These are phyloP conservation scores for Heliconius congener DNA, from an alignment of 1,140 invertebrate genomes.

Conservation along the genomic window DNA sequence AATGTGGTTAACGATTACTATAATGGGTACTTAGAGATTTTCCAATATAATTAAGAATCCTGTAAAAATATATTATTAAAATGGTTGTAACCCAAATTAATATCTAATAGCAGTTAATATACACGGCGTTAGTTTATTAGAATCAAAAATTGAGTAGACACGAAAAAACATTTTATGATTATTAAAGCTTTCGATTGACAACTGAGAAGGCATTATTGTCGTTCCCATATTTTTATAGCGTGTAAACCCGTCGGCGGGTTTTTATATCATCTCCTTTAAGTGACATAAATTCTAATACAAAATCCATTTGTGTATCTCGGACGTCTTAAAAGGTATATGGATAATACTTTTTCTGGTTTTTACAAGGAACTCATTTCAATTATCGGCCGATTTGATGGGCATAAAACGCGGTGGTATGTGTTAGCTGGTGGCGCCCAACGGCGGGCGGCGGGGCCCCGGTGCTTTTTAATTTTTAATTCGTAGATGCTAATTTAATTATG, in stretches of 20 bases:
- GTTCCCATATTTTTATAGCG: constrained; percentile 80
- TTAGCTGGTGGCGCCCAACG: constrained; percentile 65
- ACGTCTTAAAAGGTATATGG: constrained; percentile 79
- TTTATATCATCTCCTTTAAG: constrained; percentile 79
- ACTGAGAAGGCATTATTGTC: constrained; percentile 74
- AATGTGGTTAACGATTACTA: too few relatives aligned
- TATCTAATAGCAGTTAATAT: neutral
- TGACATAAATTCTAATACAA: constrained; percentile 81
- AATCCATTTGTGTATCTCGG: constrained; percentile 80
- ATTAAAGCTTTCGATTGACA: constrained; percentile 78
- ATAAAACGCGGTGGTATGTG: constrained; percentile 74
- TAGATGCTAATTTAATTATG: constrained; percentile 79
- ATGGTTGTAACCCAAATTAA: neutral
- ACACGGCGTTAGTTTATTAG: constrained; percentile 6
- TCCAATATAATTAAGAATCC: too few relatives aligned
- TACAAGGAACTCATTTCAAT: constrained; percentile 81
- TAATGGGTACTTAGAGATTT: too few relatives aligned
- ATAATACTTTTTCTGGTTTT: constrained; percentile 80
- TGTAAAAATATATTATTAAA: neutral
- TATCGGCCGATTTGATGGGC: constrained; percentile 76
- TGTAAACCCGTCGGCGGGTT: constrained; percentile 78
- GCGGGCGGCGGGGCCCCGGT: constrained; percentile 58
- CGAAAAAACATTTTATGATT: constrained; percentile 77
- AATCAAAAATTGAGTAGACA: neutral
- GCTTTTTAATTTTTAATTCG: constrained; percentile 65